Evolutionary conservation across 64 coral and sea anemone genomes (phyloP).

Genomic region (Exaiptasia diaphana): DNA sequence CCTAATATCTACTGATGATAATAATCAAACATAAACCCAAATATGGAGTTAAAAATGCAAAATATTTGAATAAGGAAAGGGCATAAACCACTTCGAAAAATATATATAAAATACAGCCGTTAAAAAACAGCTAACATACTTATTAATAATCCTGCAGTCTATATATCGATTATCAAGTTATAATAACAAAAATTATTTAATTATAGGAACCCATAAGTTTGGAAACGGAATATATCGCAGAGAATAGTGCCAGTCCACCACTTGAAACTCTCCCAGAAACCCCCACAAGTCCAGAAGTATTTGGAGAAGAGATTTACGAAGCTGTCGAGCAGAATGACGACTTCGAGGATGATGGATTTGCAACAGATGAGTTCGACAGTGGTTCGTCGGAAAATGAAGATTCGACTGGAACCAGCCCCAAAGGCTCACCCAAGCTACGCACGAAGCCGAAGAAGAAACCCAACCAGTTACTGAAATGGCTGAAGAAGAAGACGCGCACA

Average conservation of each 20-base stretch:
- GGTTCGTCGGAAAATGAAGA: slow-evolving; percentile 77
- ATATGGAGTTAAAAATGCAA: too few species aligned
- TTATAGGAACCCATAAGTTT: too few species aligned
- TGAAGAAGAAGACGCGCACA: slow-evolving; percentile 63
- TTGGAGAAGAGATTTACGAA: slow-evolving; percentile 53
- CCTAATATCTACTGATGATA: too few species aligned
- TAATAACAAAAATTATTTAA: too few species aligned
- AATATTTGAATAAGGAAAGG: too few species aligned
- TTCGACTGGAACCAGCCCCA: neutral
- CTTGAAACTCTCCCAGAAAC: neutral
- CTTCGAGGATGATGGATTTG: slow-evolving; percentile 83
- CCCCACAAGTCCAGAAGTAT: neutral
- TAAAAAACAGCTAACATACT: too few species aligned
- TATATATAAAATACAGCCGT: too few species aligned
- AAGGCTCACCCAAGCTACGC: slow-evolving; percentile 40
- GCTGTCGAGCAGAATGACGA: slow-evolving; percentile 63
- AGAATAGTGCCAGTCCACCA: neutral
- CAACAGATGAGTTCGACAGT: slow-evolving; percentile 88
- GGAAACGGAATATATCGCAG: too few species aligned
- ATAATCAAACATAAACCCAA: too few species aligned
- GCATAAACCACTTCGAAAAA: too few species aligned
- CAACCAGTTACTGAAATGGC: slow-evolving; percentile 76
- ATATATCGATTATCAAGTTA: too few species aligned
- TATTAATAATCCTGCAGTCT: too few species aligned
- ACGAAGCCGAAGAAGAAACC: slow-evolving; percentile 81